A percentile compares a stretch with the other conserved stretches of the same genome.
Conservation (phyloP, 2,113 vertebrate genomes). For the Chrysemys picta region DNA sequence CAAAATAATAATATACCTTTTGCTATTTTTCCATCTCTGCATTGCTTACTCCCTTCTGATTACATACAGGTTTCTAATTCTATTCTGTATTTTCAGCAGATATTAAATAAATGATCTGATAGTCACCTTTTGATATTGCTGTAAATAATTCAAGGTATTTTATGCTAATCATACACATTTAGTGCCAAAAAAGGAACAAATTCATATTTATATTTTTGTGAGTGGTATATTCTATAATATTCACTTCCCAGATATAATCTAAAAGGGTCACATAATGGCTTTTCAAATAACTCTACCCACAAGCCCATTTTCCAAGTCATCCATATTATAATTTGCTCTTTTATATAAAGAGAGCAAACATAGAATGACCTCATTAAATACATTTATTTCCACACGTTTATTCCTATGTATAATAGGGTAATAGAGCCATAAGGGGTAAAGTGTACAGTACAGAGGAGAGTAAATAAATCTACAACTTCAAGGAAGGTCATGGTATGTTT, state of each 20-base stretch:
- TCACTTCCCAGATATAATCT: background rate
- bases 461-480: background rate
- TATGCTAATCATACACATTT: background rate
- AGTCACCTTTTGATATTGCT: background rate
- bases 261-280: background rate
- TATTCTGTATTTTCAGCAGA: background rate
- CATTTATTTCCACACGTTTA: background rate
- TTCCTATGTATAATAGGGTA: background rate
- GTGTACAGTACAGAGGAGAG: background rate
- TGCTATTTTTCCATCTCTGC: background rate
- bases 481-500: background rate
- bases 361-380: background rate
- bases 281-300: conserved; percentile 3
- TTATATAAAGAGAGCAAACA: background rate
- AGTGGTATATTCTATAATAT: background rate
- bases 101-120: background rate
- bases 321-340: background rate
- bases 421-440: background rate
- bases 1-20: background rate
- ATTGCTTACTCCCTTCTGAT: background rate
- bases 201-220: background rate
- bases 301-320: background rate
- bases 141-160: background rate
- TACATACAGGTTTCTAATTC: background rate
- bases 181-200: background rate